A percentile compares a stretch with the other conserved stretches of the same genome.
Conservation (phyloP, 23 tunicate species). For the Aplidium turbinatum region DNA sequence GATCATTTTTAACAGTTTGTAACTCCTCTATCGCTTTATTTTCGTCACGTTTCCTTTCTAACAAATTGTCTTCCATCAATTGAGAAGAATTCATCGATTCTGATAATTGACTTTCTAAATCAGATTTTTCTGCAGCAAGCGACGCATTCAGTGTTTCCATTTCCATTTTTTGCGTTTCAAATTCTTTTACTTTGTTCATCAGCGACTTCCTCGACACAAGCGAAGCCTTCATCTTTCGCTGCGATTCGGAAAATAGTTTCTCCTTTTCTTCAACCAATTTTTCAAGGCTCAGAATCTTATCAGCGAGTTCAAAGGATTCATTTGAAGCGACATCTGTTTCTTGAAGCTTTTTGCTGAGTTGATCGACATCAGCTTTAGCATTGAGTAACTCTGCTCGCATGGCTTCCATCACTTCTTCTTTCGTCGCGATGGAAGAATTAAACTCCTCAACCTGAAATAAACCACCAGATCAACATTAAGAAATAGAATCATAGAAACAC, state of each 20-base stretch:
- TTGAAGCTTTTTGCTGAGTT: too few relatives aligned
- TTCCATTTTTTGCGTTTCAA: constrained; percentile 27
- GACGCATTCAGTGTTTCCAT: constrained; percentile 32
- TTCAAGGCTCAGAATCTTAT: neutral
- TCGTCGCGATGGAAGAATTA: too few relatives aligned
- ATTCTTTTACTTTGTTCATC: constrained; percentile 53
- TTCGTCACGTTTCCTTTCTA: neutral
- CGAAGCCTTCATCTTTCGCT: constrained; percentile 78
- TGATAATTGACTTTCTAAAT: neutral
- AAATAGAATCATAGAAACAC: too few relatives aligned
- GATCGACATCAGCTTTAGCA: too few relatives aligned
- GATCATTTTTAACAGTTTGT: neutral
- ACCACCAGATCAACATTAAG: too few relatives aligned
- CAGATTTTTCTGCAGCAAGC: constrained; percentile 10
- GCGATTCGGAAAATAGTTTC: constrained; percentile 51
- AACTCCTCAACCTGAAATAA: too few relatives aligned
- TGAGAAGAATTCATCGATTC: constrained; percentile 26
- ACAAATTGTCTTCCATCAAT: neutral
- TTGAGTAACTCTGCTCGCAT: too few relatives aligned
- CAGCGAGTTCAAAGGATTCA: neutral
- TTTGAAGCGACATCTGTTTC: too few relatives aligned
- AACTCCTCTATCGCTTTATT: neutral
- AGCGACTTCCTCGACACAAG: constrained; percentile 66
- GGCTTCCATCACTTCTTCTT: too few relatives aligned
- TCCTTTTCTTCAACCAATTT: constrained; percentile 7